phyloP scores from a whole-genome alignment of 1,140 invertebrate genomes.

The Drosophila bifasciata region DNA sequence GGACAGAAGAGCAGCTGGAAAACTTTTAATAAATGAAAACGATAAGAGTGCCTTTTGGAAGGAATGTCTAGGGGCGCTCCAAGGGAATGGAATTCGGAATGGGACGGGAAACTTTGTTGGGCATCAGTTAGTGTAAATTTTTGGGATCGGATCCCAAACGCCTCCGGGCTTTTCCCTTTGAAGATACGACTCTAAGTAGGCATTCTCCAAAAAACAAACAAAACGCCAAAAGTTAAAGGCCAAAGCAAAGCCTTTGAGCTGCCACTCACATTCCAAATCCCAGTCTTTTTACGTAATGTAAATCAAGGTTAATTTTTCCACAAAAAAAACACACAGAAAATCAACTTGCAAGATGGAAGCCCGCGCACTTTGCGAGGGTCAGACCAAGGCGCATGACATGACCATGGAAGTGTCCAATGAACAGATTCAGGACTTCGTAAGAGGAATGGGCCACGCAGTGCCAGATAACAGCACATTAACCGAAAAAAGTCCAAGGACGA shows the following conservation, averaged over 20 bases:
- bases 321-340: not conserved
- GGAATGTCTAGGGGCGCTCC: conserved; percentile 52
- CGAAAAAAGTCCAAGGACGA: no score
- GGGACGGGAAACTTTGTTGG: conserved; percentile 51
- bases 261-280: not conserved
- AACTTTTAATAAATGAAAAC: conserved; percentile 71
- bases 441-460: no score
- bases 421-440: not conserved
- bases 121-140: conserved; percentile 20
- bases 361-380: not conserved
- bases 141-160: conserved; percentile 20
- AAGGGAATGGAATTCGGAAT: conserved; percentile 7
- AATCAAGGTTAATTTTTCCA: conserved; percentile 13
- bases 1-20: conserved; percentile 43
- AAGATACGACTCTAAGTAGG: conserved; percentile 25
- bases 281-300: conserved; percentile 21
- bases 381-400: not conserved
- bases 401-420: conserved; percentile 12
- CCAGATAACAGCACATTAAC: no score
- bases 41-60: conserved; percentile 56
- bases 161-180: conserved; percentile 26
- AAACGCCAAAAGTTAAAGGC: conserved; percentile 4
- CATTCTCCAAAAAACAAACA: conserved; percentile 1
- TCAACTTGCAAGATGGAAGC: conserved; percentile 21
- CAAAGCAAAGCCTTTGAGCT: conserved; percentile 35